A percentile compares a stretch with the other conserved stretches of the same genome.
These are phyloP conservation scores for Aphelocoma coerulescens DNA, from an alignment of 2,113 vertebrate genomes.

Conservation along the genomic window DNA sequence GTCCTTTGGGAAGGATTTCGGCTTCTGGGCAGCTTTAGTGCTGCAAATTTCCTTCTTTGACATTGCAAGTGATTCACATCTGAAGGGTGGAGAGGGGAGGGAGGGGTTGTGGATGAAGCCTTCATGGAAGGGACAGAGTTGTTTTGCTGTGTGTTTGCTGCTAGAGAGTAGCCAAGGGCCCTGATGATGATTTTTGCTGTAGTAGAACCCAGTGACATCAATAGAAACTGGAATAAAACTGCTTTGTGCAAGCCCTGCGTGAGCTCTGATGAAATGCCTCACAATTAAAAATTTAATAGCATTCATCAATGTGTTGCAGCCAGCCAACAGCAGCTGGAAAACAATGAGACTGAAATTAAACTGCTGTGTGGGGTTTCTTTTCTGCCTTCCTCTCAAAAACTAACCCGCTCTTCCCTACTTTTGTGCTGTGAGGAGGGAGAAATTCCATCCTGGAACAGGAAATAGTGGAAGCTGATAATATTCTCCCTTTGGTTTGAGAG, in stretches of 20 bases:
- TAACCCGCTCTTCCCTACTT: neutral
- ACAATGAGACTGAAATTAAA: neutral
- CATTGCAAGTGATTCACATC: neutral
- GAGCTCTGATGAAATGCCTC: neutral
- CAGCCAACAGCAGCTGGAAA: neutral
- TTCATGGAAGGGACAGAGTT: neutral
- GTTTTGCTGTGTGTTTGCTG: neutral
- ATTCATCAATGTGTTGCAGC: neutral
- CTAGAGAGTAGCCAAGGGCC: neutral
- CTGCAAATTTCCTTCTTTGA: neutral
- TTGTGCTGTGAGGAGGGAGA: neutral
- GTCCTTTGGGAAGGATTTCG: neutral
- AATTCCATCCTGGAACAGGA: neutral
- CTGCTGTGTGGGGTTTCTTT: fast-evolving
- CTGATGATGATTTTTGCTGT: neutral
- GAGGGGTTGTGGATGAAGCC: neutral
- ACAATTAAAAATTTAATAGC: neutral
- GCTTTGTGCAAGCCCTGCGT: neutral
- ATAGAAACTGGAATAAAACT: neutral
- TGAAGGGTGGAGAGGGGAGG: neutral
- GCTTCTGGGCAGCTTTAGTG: neutral
- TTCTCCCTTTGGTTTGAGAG: neutral
- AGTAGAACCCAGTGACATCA: neutral
- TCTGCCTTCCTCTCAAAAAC: neutral
- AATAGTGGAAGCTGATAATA: neutral